A percentile compares a stretch with the other conserved stretches of the same genome.
phyloP scores from a whole-genome alignment of 2,888 invertebrate species.

The Pardosa pseudoannulata region DNA sequence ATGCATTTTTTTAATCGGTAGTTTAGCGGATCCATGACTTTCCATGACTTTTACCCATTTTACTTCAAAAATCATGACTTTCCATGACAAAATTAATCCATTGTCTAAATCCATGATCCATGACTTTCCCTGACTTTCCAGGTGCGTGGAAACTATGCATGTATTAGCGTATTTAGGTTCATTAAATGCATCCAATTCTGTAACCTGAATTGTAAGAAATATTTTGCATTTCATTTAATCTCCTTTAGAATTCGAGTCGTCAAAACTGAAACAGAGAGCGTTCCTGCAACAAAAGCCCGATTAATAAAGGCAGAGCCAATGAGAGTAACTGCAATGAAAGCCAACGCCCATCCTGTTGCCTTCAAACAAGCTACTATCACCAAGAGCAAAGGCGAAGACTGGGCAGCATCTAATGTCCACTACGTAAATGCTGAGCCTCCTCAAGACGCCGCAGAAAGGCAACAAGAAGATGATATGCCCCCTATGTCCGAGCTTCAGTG shows the following conservation, averaged over 20 bases:
- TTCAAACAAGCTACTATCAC: slow-evolving; percentile 39
- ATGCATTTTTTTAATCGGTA: too few relatives aligned
- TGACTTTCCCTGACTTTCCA: too few relatives aligned
- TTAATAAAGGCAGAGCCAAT: slow-evolving; percentile 33
- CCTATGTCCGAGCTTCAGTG: slow-evolving; percentile 54
- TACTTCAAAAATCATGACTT: too few relatives aligned
- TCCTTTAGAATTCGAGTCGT: slow-evolving; percentile 40
- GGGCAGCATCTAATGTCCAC: slow-evolving; percentile 56
- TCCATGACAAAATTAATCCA: too few relatives aligned
- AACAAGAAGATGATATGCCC: slow-evolving; percentile 22
- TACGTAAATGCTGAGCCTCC: slow-evolving; percentile 35
- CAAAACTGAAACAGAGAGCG: slow-evolving; percentile 32
- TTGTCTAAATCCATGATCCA: too few relatives aligned
- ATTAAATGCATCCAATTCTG: too few relatives aligned
- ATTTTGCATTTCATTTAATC: too few relatives aligned
- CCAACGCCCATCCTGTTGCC: slow-evolving; percentile 32
- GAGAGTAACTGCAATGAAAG: slow-evolving; percentile 27
- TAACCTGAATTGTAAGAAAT: too few relatives aligned
- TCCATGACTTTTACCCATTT: too few relatives aligned
- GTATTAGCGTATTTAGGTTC: too few relatives aligned
- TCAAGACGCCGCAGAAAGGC: not conserved
- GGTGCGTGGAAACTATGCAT: too few relatives aligned
- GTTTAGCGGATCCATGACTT: too few relatives aligned
- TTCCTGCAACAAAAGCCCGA: slow-evolving; percentile 34
- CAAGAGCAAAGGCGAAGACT: slow-evolving; percentile 47